Base-by-base conservation (phyloP, 2,113 vertebrate species). In the Cheirogaleus medius region DNA sequence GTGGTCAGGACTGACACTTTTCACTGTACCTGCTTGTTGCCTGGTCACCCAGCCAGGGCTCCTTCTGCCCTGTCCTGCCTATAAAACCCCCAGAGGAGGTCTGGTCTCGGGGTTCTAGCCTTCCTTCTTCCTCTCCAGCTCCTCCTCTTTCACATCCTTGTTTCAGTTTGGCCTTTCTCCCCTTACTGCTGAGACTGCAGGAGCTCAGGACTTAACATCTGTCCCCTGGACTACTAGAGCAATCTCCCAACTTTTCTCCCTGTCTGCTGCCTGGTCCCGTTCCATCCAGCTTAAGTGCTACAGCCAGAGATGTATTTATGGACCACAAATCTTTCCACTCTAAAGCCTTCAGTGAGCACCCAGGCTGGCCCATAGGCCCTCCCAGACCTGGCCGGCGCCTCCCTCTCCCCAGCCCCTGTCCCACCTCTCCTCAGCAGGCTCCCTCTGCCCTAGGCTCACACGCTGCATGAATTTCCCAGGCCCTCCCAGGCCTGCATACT, bases 401-500 rank as follows among this genome's bases (percentile, higher is more conserved):
- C 56, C 17, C 13, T 7, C 34, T 58, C 42, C 68, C 34, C 29
- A 18, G 27, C 27, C 34, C 14, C 27, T 42, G 18, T 49, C 42
- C 32, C 25, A 49, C 10, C 0, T 0, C 5, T 77, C 18, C 34
- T 32, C 34, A 4, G 23, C 0, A 6, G 4, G 8, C 10, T 5
- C 20, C 56, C 39, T 58, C 12, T 47, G 29, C 29, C 29, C 71
- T 80, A 10, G 54, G 44, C 76, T 20, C 47, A 74, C 6, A 42
- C 8, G 21, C 86, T 29, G 18, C 0, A 44, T 63, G 1, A 3
- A 42, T 39, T 54, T 52, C 42, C 58, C 73, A 60, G 49, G 9
- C 32, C 42, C 32, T 39, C 6, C 0, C 20, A 56, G 12, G n/a
- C 63, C 34, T 91, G 29, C 9, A 1, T 85, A 44, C 80, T 78